Evolutionary conservation across 2,888 invertebrate species (phyloP).

Genomic region (Crocallis elinguaria): DNA sequence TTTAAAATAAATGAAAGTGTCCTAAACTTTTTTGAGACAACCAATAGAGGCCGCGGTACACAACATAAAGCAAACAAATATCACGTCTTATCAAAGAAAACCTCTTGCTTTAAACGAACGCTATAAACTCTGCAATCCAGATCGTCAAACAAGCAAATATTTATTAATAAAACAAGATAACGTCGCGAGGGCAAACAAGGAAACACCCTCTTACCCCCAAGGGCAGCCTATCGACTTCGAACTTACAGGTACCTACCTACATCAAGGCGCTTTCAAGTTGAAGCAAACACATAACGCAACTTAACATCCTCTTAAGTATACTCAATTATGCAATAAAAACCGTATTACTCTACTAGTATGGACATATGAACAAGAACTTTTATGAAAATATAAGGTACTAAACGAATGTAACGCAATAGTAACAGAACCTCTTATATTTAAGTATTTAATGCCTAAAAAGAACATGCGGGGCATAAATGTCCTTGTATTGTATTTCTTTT

Average conservation of each 20-base stretch:
- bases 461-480: too few relatives aligned
- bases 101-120: not conserved
- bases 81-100: not conserved
- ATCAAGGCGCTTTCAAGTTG: constrained; percentile 1
- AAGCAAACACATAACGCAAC: constrained; percentile 12
- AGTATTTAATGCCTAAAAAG: too few relatives aligned
- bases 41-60: too few relatives aligned
- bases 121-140: constrained; percentile 19
- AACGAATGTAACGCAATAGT: too few relatives aligned
- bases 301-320: not conserved
- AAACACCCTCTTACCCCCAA: constrained; percentile 23
- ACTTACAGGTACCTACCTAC: constrained; percentile 10
- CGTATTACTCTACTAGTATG: too few relatives aligned
- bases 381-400: too few relatives aligned
- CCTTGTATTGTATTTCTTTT: too few relatives aligned
- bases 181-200: constrained; percentile 37
- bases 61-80: not conserved
- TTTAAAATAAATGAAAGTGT: too few relatives aligned
- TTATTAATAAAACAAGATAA: constrained; percentile 43
- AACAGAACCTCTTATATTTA: too few relatives aligned
- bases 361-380: too few relatives aligned
- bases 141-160: constrained; percentile 33
- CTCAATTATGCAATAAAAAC: too few relatives aligned
- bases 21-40: too few relatives aligned
- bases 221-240: constrained; percentile 17